Conservation (phyloP, 1,140 invertebrate genomes). For the Hesperophylax magnus region DNA sequence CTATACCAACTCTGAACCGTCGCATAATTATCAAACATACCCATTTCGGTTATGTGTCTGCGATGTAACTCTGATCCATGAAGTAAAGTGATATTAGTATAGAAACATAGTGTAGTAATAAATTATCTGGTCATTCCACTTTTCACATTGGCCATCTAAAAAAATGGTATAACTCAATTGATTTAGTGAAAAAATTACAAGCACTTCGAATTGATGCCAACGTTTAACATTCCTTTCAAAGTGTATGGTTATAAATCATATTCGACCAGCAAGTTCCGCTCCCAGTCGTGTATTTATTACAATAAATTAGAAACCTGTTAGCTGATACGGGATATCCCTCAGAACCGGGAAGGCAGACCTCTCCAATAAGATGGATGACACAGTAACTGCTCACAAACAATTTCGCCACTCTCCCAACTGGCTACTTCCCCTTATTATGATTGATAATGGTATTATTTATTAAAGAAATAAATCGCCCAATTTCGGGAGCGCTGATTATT, state of each 20-base stretch:
- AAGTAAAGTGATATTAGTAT: too few species aligned
- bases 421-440: constrained; percentile 54
- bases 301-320: constrained; percentile 46
- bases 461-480: constrained; percentile 49
- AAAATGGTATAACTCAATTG: too few species aligned
- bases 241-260: constrained; percentile 35
- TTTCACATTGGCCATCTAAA: too few species aligned
- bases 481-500: constrained; percentile 25
- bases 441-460: constrained; percentile 57
- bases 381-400: constrained; percentile 46
- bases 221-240: neutral
- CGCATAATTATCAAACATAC: too few species aligned
- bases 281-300: constrained; percentile 41
- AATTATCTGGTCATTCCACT: too few species aligned
- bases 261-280: constrained; percentile 13
- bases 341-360: neutral
- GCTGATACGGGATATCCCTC: neutral
- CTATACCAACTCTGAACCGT: too few species aligned
- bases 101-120: too few species aligned
- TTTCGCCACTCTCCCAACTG: constrained; percentile 44
- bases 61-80: too few species aligned
- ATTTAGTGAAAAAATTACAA: neutral
- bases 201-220: neutral
- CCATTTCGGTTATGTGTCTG: too few species aligned
- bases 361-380: constrained; percentile 52